Evolutionary conservation across 2,888 invertebrate species (phyloP), one percentile per base, ranked within the genome.

Genomic region (Brenthis ino): DNA sequence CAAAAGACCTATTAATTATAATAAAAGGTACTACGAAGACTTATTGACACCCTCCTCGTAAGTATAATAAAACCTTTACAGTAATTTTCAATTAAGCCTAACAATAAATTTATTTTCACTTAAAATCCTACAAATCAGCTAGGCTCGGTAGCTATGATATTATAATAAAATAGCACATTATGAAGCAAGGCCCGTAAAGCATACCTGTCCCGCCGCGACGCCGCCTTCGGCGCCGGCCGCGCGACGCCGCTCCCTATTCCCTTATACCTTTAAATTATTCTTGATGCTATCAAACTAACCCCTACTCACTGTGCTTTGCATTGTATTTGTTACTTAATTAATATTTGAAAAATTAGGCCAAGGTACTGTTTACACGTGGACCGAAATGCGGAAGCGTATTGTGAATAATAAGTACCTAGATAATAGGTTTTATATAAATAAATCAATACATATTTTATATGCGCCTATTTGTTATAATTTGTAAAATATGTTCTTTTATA

Each of bases 261-360:
- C 74, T 48, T 73, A 72, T 71, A 70, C 71, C 67, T 63, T 77
- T 77, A 72, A 76, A 74, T 75, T 72, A 76, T 74, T 74, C 73
- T 74, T 75, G 77, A 77, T 77, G 56, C 60, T 72, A 78, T 77
- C 82, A 79, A 72, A 73, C 69, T 67, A 73, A 77, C 68, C 79
- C 77, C 72, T 73, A 73, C 66, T 73, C 60, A 50, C 48, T 76
- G 56, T 70, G 77, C 64, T 64, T 65, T 69, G 58, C 24, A 71
- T 65, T 70, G 68, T 60, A 37, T 50, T 69, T 67, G 63, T 67
- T 57, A 71, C 57, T 69, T 68, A 61, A 72, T 65, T 70, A 68
- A 65, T 68, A 70, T 67, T 64, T 51, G 2, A 70, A 60, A 53
- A 68, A 64, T 56, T 70, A 56, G 72, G 72, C 61, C 72, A 72